Conservation (phyloP, 1,140 invertebrate genomes). For the Carposina sasakii region DNA sequence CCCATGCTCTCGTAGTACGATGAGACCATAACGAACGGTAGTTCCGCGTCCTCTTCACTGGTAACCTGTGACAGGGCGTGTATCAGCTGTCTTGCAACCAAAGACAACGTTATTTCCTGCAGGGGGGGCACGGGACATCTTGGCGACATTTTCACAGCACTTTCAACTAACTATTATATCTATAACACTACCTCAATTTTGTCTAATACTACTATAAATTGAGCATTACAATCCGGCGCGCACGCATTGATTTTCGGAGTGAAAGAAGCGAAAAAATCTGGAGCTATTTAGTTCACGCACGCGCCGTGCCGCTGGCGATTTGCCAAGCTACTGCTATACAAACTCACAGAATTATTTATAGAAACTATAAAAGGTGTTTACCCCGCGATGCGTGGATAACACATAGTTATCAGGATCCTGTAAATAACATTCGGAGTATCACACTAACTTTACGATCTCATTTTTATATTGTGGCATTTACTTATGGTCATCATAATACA, state of each 20-base stretch:
- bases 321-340: conserved; percentile 52
- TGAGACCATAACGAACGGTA: conserved; percentile 73
- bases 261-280: conserved; percentile 57
- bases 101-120: conserved; percentile 62
- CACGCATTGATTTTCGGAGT: conserved; percentile 42
- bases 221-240: conserved; percentile 38
- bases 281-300: conserved; percentile 53
- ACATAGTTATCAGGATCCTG: no score
- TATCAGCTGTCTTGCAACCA: conserved; percentile 66
- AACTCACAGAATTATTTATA: conserved; percentile 65
- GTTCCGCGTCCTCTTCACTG: conserved; percentile 70
- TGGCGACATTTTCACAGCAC: conserved; percentile 63
- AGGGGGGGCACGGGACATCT: conserved; percentile 62
- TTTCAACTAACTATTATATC: conserved; percentile 17
- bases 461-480: no score
- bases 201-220: conserved; percentile 34
- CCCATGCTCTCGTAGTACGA: conserved; percentile 73
- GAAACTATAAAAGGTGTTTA: conserved; percentile 68
- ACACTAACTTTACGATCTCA: no score
- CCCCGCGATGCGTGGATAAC: conserved; percentile 31
- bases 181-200: conserved; percentile 26
- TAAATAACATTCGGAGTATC: no score
- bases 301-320: conserved; percentile 46
- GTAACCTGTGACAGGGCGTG: conserved; percentile 62
- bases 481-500: no score